Percentiles rank a stretch among this genome's conserved stretches.
phyloP scores from a whole-genome alignment of 1,140 invertebrate genomes.

The Drosophila micromelanica region DNA sequence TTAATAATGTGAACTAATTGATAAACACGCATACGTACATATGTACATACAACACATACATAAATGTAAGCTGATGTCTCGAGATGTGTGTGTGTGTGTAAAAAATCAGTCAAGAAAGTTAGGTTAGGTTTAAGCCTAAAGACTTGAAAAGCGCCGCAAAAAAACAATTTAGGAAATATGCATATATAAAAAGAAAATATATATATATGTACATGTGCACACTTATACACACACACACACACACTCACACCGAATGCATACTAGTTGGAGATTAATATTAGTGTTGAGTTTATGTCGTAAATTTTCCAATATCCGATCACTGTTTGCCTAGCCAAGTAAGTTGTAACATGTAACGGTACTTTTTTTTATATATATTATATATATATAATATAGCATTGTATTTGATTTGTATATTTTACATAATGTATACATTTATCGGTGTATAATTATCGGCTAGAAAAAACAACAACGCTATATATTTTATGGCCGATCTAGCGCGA shows the following conservation, averaged over 20 bases:
- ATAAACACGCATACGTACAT: too few relatives aligned
- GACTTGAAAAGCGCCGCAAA: too few relatives aligned
- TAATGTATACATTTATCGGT: conserved; percentile 27
- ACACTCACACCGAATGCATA: conserved; percentile 20
- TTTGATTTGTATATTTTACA: conserved; percentile 27
- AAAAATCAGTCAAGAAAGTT: too few relatives aligned
- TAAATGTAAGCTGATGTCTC: too few relatives aligned
- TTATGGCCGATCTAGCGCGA: conserved; percentile 43
- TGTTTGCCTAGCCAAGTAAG: conserved; percentile 68
- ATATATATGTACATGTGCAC: too few relatives aligned
- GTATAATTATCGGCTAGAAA: conserved; percentile 35
- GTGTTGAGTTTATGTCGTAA: conserved; percentile 73
- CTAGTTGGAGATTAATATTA: conserved; percentile 55
- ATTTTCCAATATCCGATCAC: conserved; percentile 74
- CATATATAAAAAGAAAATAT: too few relatives aligned
- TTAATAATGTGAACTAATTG: too few relatives aligned
- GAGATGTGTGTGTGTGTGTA: too few relatives aligned
- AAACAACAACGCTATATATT: background rate
- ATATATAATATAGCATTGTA: conserved; percentile 4
- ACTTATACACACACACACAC: conserved; percentile 26
- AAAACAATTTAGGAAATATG: too few relatives aligned
- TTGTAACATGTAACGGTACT: conserved; percentile 29
- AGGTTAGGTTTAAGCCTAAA: too few relatives aligned
- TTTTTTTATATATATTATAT: conserved; percentile 2
- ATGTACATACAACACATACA: too few relatives aligned